Base-by-base conservation (phyloP, 1,140 invertebrate genomes). In the Anagrus nilaparvatae region DNA sequence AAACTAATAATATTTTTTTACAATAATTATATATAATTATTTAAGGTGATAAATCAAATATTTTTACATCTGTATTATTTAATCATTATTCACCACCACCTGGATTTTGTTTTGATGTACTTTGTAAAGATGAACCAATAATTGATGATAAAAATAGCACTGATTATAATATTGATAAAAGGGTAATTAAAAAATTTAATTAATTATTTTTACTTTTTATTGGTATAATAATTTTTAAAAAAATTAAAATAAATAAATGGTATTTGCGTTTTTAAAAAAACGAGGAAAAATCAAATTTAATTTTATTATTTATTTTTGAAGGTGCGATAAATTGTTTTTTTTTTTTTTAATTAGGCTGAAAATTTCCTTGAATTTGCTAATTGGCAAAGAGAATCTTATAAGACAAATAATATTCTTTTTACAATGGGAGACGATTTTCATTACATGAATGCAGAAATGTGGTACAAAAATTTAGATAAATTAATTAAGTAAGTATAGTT, bases 391-490 rank as follows among this genome's bases (percentile, higher is more conserved):
- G 48, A 58, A 32, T 58, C 54, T 0, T 84, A 81, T 53, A 56
- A 60, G 19, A 74, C 77, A 0, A 79, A 82, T 49, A 82, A 94
- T 56, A 71, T 93, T n/a, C 72, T 93, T 42, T 69, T 93, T 23
- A 90, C 89, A 4, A 95, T 95, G 91, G 92, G 92, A 0, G 81
- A 82, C 43, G 91, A 96, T 67, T 96, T 96, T 60, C 74, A 84
- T 40, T 96, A 90, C 59, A 78, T 84, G 58, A 74, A 82, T 58
- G 89, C 91, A 1, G 63, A 77, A 34, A 73, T 75, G 48, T 92
- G 86, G 80, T 95, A 76, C 59, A 78, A 74, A 46, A 94, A 94
- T 56, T 58, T 95, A 55, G 90, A 96, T 61, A 88, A 86, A 58
- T 70, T 95, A 0, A 92, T 94, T 34, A 70, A 78, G 85, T 89